phyloP scores from a whole-genome alignment of 2,888 invertebrate genomes.

The Mythimna pallens region DNA sequence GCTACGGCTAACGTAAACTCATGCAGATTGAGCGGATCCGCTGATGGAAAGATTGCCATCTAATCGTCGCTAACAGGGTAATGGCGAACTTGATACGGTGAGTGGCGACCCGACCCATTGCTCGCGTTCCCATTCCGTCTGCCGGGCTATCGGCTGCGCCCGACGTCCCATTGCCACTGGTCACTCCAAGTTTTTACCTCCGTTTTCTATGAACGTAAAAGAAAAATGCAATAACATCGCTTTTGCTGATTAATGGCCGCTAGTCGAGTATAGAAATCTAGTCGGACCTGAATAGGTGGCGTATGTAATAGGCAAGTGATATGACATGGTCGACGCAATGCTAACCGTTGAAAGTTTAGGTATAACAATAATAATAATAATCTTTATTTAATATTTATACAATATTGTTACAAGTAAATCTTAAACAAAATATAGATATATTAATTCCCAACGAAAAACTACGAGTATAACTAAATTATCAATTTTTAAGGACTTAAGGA shows the following conservation, averaged over 20 bases:
- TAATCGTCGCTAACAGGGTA: constrained; percentile 86
- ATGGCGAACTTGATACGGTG: constrained; percentile 83
- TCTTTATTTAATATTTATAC: too few species aligned
- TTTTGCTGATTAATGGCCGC: constrained; percentile 30
- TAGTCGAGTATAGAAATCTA: constrained; percentile 27
- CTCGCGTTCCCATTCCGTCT: constrained; percentile 71
- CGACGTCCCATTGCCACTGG: constrained; percentile 43
- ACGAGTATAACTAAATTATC: too few species aligned
- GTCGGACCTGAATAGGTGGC: constrained; percentile 1
- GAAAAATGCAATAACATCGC: constrained; percentile 31
- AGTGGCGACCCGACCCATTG: constrained; percentile 73
- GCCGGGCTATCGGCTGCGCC: constrained; percentile 45
- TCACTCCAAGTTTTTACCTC: constrained; percentile 38
- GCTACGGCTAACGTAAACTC: constrained; percentile 68
- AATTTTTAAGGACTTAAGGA: too few species aligned
- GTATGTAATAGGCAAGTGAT: neutral
- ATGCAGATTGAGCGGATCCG: constrained; percentile 78
- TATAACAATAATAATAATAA: too few species aligned
- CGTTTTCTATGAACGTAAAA: constrained; percentile 28
- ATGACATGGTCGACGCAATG: neutral
- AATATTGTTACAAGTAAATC: too few species aligned
- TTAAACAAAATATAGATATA: too few species aligned
- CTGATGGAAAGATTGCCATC: constrained; percentile 85
- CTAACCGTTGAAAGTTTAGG: constrained; percentile 13
- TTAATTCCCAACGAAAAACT: too few species aligned